These are phyloP conservation scores for Capra hircus DNA, from an alignment of 2,113 vertebrate species.

Conservation along the genomic window DNA sequence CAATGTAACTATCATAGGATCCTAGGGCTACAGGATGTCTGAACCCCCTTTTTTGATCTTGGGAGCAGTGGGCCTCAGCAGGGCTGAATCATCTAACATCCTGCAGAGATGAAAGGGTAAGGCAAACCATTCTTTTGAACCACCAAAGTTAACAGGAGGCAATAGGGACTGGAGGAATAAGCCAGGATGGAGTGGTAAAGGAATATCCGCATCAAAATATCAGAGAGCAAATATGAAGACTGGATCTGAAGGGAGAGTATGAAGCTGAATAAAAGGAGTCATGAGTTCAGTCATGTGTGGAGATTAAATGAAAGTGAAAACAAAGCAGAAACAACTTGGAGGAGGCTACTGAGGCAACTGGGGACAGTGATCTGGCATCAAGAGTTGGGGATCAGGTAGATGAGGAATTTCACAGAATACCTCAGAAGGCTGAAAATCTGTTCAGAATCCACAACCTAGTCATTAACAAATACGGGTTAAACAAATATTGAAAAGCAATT, in stretches of 20 bases:
- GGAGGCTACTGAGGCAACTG: background rate
- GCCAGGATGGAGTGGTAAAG: background rate
- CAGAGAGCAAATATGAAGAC: background rate
- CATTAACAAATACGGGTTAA: background rate
- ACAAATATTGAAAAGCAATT: background rate
- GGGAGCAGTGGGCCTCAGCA: background rate
- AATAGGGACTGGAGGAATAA: background rate
- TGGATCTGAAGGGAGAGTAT: background rate
- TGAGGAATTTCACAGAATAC: background rate
- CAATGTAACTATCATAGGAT: background rate
- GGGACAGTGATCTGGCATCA: background rate
- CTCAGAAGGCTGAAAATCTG: background rate
- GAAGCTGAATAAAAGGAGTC: background rate
- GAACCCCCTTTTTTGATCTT: background rate
- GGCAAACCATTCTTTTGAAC: background rate
- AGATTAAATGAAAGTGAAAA: background rate
- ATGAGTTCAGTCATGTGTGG: background rate
- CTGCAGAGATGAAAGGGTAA: background rate
- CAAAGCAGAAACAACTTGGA: background rate
- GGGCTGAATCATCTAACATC: background rate
- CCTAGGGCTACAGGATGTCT: background rate
- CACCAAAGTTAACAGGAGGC: background rate
- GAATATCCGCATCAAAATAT: background rate
- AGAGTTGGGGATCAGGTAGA: background rate
- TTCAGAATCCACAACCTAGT: background rate